Evolutionary conservation across 1,140 invertebrate genomes (phyloP).

Genomic region (Drosophila takahashii): DNA sequence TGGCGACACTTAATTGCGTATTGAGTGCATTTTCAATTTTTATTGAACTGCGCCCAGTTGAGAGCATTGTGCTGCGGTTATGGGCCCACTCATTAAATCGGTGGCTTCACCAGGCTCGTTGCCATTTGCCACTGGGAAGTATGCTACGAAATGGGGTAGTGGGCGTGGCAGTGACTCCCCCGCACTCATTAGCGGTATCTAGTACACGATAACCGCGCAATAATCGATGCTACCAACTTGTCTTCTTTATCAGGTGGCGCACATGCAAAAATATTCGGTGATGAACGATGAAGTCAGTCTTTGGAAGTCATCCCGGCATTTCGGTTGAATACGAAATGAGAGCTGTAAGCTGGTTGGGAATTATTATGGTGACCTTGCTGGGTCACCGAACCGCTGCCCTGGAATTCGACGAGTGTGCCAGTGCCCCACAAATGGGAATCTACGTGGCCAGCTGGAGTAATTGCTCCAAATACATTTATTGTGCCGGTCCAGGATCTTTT

Average conservation of each 20-base stretch:
- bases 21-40: slow-evolving; percentile 63
- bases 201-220: slow-evolving; percentile 22
- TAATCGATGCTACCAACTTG: slow-evolving; percentile 37
- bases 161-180: slow-evolving; percentile 8
- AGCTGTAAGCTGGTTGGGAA: not conserved
- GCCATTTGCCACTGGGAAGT: slow-evolving; percentile 27
- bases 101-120: too few relatives aligned
- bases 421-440: slow-evolving; percentile 19
- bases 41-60: slow-evolving; percentile 28
- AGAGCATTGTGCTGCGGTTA: slow-evolving; percentile 29
- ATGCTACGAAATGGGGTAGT: slow-evolving; percentile 14
- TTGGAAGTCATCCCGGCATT: slow-evolving; percentile 1
- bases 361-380: slow-evolving; percentile 13
- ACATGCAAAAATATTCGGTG: slow-evolving; percentile 40
- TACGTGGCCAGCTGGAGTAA: slow-evolving; percentile 44
- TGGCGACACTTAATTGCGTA: slow-evolving; percentile 60
- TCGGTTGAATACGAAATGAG: slow-evolving; percentile 18
- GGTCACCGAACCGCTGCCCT: not conserved
- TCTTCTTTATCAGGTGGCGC: slow-evolving; percentile 27
- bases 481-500: slow-evolving; percentile 45
- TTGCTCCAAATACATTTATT: slow-evolving; percentile 54
- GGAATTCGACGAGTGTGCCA: slow-evolving; percentile 31
- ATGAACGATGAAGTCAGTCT: slow-evolving; percentile 20
- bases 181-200: slow-evolving; percentile 40
- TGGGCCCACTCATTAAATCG: slow-evolving; percentile 19